Evolutionary conservation across 2,113 vertebrate genomes (phyloP).

Genomic region (Ammodytes dubius): DNA sequence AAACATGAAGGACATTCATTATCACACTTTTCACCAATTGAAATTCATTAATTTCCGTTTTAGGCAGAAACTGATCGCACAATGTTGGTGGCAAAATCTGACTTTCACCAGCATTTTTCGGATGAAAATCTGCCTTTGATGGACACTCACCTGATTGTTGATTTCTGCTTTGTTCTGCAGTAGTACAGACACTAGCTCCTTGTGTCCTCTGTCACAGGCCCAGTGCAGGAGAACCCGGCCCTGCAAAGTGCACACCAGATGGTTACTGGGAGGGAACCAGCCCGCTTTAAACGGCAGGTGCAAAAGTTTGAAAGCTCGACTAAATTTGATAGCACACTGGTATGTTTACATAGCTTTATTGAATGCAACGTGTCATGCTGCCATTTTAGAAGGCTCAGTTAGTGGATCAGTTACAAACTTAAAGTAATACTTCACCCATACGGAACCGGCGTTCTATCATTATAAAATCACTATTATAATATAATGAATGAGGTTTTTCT

Average conservation of each 20-base stretch:
- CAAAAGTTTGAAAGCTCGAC: not conserved
- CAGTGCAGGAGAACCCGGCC: slow-evolving; percentile 94
- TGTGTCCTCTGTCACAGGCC: slow-evolving; percentile 97
- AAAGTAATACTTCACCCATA: no score
- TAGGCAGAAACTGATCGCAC: not conserved
- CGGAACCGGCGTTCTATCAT: no score
- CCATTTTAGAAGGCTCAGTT: not conserved
- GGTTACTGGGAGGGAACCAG: not conserved
- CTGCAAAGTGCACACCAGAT: slow-evolving; percentile 75
- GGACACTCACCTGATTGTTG: slow-evolving; percentile 92
- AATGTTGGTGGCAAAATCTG: not conserved
- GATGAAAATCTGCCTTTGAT: not conserved
- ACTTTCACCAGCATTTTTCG: not conserved
- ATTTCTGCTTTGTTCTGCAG: slow-evolving; percentile 91
- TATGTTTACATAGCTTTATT: not conserved
- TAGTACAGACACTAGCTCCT: slow-evolving; percentile 92
- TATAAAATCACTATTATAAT: no score
- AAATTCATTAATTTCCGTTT: not conserved
- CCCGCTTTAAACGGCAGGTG: not conserved
- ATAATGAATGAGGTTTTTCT: no score
- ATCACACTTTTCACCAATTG: not conserved
- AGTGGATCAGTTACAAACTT: not conserved
- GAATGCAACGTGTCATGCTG: not conserved
- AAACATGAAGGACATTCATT: not conserved
- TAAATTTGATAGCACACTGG: not conserved